Evolutionary conservation across 1,140 invertebrate genomes (phyloP).

Genomic region (Linepithema humile): DNA sequence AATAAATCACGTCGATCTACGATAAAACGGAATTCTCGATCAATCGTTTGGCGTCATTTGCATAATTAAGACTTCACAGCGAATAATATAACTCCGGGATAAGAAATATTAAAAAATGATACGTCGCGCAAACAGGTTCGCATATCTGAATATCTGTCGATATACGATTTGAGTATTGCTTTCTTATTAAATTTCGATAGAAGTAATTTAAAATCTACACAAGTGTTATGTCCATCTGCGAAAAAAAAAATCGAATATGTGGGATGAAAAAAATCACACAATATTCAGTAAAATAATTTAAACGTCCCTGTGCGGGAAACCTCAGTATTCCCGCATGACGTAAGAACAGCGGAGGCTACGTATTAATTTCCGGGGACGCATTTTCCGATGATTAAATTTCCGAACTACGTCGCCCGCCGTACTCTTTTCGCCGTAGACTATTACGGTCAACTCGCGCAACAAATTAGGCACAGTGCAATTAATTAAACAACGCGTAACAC

Average conservation of each 20-base stretch:
- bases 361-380: slow-evolving; percentile 41
- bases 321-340: slow-evolving; percentile 26
- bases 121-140: neutral
- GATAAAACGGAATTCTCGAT: slow-evolving; percentile 9
- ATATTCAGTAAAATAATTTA: neutral
- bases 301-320: neutral
- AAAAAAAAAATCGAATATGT: neutral
- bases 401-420: slow-evolving; percentile 9
- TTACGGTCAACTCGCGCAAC: slow-evolving; percentile 35
- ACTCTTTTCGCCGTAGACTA: slow-evolving; percentile 31
- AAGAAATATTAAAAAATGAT: neutral
- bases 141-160: neutral
- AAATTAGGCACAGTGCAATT: slow-evolving; percentile 56
- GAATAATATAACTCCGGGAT: too few species aligned
- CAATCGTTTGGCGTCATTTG: neutral
- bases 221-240: neutral
- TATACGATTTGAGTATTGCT: too few species aligned
- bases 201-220: too few species aligned
- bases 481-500: slow-evolving; percentile 51
- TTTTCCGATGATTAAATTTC: slow-evolving; percentile 56
- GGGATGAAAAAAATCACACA: neutral
- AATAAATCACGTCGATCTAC: slow-evolving; percentile 54
- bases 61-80: neutral
- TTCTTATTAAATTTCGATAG: too few species aligned
- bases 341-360: slow-evolving; percentile 13